phyloP scores from a whole-genome alignment of 2,797 vertebrate species.

The Clarias fuscus region DNA sequence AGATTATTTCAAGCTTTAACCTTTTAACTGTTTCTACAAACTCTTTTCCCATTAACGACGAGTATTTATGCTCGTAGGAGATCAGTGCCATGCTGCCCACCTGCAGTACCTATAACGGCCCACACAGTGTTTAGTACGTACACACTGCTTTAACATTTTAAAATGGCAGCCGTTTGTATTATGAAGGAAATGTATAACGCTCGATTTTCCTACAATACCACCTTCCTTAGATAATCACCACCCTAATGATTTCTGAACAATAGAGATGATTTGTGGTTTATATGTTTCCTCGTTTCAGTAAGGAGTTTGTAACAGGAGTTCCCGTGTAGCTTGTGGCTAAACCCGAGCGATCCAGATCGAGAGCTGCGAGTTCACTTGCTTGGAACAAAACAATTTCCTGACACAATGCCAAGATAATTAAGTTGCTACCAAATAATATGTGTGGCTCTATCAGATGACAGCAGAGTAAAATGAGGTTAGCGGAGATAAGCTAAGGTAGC shows the following conservation, averaged over 20 bases:
- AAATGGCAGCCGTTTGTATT: too few relatives aligned
- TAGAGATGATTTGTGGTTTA: neutral
- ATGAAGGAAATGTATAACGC: too few relatives aligned
- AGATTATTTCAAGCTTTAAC: too few relatives aligned
- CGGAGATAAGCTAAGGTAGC: constrained; percentile 15
- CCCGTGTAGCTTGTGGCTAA: neutral
- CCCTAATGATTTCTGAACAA: neutral
- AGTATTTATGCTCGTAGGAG: too few relatives aligned
- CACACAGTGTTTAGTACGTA: too few relatives aligned
- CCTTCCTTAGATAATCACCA: neutral
- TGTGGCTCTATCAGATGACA: neutral
- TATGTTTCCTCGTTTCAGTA: neutral
- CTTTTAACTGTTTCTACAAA: too few relatives aligned
- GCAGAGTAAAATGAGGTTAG: constrained; percentile 8
- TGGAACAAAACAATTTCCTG: neutral
- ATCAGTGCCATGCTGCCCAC: too few relatives aligned
- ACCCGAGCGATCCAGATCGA: neutral
- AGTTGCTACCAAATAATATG: neutral
- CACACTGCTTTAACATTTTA: too few relatives aligned
- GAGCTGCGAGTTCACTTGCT: constrained; percentile 7
- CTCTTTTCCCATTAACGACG: too few relatives aligned
- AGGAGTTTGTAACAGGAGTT: neutral
- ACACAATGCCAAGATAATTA: constrained; percentile 22
- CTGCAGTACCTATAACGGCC: too few relatives aligned
- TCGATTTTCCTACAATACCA: neutral